A percentile compares a stretch with the other conserved stretches of the same genome.
Evolutionary conservation across 2,797 vertebrate genomes (phyloP).

Genomic region (Crenichthys baileyi): DNA sequence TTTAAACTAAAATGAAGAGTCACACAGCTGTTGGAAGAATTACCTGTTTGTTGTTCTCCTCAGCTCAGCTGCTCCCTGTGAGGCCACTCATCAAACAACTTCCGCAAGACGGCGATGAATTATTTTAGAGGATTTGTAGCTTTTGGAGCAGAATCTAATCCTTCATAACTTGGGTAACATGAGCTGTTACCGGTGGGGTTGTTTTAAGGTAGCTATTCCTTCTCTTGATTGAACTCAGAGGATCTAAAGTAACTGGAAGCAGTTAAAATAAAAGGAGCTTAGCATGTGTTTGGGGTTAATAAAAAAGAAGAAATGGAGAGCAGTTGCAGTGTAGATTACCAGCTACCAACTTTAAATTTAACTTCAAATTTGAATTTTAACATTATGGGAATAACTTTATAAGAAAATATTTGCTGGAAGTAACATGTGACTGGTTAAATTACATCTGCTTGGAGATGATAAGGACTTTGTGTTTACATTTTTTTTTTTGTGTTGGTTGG

Average conservation of each 20-base stretch:
- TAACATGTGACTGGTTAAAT: neutral
- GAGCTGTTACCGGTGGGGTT: slow-evolving; percentile 58
- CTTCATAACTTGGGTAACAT: slow-evolving; percentile 59
- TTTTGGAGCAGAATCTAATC: slow-evolving; percentile 24
- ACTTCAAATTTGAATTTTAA: slow-evolving; percentile 10
- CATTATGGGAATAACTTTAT: slow-evolving; percentile 44
- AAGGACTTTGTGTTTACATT: neutral
- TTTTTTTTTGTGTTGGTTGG: neutral
- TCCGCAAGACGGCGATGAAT: slow-evolving; percentile 20
- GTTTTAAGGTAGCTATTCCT: slow-evolving; percentile 75
- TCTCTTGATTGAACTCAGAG: slow-evolving; percentile 87
- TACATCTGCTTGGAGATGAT: neutral
- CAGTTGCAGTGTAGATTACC: slow-evolving; percentile 25
- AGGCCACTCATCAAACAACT: slow-evolving; percentile 53
- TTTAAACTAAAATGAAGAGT: slow-evolving; percentile 11
- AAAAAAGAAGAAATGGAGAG: slow-evolving; percentile 52
- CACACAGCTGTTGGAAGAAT: slow-evolving; percentile 62
- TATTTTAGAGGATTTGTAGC: slow-evolving; percentile 11
- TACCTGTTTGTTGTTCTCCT: slow-evolving; percentile 58
- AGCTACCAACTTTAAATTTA: neutral
- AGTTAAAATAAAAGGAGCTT: slow-evolving; percentile 90
- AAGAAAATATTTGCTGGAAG: neutral
- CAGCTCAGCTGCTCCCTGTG: slow-evolving; percentile 54
- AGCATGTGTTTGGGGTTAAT: slow-evolving; percentile 82
- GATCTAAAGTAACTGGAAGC: slow-evolving; percentile 92